Percentiles rank a stretch among this genome's conserved stretches.
Evolutionary conservation across 2,113 vertebrate species (phyloP).

Genomic region (Leucopsar rothschildi): DNA sequence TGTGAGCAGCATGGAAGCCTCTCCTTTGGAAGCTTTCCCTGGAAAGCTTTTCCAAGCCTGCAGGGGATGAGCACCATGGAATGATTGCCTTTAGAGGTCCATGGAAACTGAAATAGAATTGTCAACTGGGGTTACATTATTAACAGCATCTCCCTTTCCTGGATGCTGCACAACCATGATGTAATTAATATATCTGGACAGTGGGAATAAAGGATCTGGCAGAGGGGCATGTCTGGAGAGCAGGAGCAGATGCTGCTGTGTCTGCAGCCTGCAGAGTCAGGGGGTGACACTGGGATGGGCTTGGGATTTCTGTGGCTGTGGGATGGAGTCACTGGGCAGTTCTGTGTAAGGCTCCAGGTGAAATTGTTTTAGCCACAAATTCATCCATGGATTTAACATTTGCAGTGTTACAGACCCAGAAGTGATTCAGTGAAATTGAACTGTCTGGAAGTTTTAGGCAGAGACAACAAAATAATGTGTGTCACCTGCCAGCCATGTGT

Average conservation of each 20-base stretch:
- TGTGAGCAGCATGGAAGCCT: not conserved
- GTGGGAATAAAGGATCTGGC: not conserved
- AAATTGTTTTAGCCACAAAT: not conserved
- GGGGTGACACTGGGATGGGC: not conserved
- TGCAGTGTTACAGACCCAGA: not conserved
- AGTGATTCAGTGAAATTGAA: not conserved
- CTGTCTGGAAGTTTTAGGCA: not conserved
- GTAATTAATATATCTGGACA: not conserved
- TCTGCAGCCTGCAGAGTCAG: not conserved
- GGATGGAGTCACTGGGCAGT: fast-evolving
- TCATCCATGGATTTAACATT: not conserved
- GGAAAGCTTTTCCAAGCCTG: not conserved
- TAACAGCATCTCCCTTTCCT: not conserved
- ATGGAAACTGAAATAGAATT: not conserved
- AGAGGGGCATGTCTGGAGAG: not conserved
- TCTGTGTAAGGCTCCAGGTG: not conserved
- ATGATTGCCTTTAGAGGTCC: not conserved
- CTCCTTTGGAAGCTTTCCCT: not conserved
- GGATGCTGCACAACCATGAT: not conserved
- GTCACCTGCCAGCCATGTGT: not conserved
- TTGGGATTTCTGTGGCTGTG: fast-evolving
- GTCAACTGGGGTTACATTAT: not conserved
- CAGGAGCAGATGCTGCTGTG: not conserved
- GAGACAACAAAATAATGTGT: not conserved
- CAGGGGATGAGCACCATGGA: not conserved